Base-by-base conservation (phyloP, 2,888 invertebrate species). In the Aphodius sticticus region DNA sequence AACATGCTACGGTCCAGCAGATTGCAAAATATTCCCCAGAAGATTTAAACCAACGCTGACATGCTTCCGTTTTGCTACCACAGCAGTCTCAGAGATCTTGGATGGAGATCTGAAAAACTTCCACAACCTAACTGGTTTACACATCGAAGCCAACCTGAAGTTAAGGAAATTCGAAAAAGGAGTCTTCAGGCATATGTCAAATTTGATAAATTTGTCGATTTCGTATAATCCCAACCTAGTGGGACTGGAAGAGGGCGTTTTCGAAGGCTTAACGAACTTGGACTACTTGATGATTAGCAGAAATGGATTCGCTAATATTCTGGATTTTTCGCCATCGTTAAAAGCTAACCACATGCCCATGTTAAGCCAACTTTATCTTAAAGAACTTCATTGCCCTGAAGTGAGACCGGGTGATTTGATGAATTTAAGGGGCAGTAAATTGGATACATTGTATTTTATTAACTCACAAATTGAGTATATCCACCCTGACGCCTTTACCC, bases 81-180 rank as follows among this genome's bases (percentile, higher is more conserved):
- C 92, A 4, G 89, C 89, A n/a, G 91, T 92, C 14, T 86, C 85
- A 5, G 85, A 87, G 81, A 88, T 92, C 7, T 82, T 82, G 5
- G 87, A 86, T 79, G 90, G 90, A n/a, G 91, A 91, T 83, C 86
- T 92, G 2, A 79, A 80, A 85, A 89, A 84, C 81, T 83, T 36
- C 7, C 85, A 85, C 36, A 88, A 90, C 78, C 83, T 92, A 69
- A 88, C 87, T 83, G 86, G 87, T 4, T 84, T 93, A 12, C 89
- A 90, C 82, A 90, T 93, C 79, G 92, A 92, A 85, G 91, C 91
- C 0, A 93, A 93, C 83, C 90, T 90, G 81, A 88, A 90, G 77
- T 86, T 93, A 14, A 88, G 83, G 14, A 86, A 87, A 77, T 89
- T 93, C 35, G 88, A 91, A 82, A 89, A 90, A 0, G 91, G 91